Conservation (phyloP, 2,113 vertebrate genomes). For the Physeter macrocephalus region DNA sequence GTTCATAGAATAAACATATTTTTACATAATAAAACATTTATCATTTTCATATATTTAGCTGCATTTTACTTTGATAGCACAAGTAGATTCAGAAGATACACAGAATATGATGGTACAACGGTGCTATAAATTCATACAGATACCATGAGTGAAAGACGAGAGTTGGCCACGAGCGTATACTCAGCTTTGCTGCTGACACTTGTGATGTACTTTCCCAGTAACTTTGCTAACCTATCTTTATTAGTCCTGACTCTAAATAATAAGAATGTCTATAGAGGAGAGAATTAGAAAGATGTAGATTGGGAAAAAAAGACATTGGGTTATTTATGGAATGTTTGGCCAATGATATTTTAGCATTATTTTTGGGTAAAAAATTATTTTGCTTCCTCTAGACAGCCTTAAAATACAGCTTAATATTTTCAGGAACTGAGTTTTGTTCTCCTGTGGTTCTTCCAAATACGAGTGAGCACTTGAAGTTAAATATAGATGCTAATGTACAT, state of each 20-base stretch:
- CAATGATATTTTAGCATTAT: background rate
- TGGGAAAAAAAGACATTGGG: background rate
- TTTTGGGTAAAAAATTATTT: background rate
- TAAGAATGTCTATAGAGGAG: background rate
- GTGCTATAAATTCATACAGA: background rate
- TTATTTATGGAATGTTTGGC: background rate
- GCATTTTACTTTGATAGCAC: background rate
- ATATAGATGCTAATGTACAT: background rate
- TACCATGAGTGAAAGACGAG: background rate
- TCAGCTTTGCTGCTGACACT: background rate
- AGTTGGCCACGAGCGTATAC: rapidly evolving
- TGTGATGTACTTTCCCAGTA: background rate
- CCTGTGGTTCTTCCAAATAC: background rate
- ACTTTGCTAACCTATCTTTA: background rate
- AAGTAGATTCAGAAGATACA: background rate
- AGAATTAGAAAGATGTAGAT: background rate
- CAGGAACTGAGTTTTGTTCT: background rate
- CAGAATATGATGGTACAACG: background rate
- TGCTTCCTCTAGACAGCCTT: background rate
- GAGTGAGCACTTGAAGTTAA: background rate
- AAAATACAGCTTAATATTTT: background rate
- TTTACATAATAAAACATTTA: background rate
- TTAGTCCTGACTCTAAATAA: background rate
- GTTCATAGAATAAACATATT: background rate
- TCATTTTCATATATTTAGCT: background rate